Evolutionary conservation across 2,888 invertebrate genomes (phyloP), one percentile per base, ranked within the genome.

Genomic region (Cinara cedri): DNA sequence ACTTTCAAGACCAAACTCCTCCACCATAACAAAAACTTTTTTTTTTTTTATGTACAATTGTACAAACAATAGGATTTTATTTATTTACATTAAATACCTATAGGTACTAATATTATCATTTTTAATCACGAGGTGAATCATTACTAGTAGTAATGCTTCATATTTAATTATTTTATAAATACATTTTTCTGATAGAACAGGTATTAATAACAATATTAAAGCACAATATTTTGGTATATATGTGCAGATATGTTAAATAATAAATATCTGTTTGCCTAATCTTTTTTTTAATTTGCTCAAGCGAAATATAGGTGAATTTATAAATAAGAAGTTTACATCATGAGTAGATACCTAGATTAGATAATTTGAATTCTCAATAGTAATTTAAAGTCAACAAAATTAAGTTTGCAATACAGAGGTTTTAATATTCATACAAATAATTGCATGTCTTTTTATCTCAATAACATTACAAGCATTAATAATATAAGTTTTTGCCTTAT

Each of bases 1-100:
- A 68, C 76, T 78, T 78, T 78, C 60, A 78, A 46, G 21, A 78
- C 51, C 51, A 51, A 54, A 49, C 42, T 34, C 34, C 42, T 74
- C 42, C 42, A 54, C 74, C 11, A 21, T 74, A 74, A 74, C 63
- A 63, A 74, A 63, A 63, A 51, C 42, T 63, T 51, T 51, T 34
- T 34, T n/a, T 51, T 19, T 72, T 51, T 10, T 13, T 3, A 8
- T 19, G 14, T 68, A 34, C 51, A 49, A 63, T 42, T 66, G 26
- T 68, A 19, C 26, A 55, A 44, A 71, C 44, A 24, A 24, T 63
- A 63, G 44, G 19, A 63, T 19, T 16, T 42, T 10, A 34, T 49
- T 24, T 66, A 66, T 19, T 46, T 65, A 21, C 21, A 46, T 46
- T 19, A 16, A 24, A 21, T 65, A 54, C 54, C 34, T 34, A n/a